phyloP scores from a whole-genome alignment of 1,140 invertebrate species.

The Panulirus ornatus region DNA sequence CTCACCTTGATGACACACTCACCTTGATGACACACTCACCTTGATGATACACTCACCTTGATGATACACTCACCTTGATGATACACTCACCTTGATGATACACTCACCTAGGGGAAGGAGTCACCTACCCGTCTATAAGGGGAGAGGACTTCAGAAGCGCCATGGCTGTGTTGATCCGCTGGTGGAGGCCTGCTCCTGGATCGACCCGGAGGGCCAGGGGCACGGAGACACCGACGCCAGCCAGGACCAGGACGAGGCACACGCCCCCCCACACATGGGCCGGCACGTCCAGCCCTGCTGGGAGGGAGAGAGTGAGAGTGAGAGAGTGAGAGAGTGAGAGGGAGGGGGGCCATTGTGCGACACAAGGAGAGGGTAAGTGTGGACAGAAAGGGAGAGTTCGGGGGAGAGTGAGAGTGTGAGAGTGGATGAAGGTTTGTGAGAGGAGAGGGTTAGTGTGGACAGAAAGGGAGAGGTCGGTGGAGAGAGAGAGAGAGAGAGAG shows the following conservation, averaged over 20 bases:
- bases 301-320: not conserved
- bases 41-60: too few species aligned
- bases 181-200: slow-evolving; percentile 78
- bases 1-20: too few species aligned
- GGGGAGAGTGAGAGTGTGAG: not conserved
- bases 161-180: slow-evolving; percentile 81
- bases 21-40: too few species aligned
- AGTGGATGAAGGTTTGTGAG: not conserved
- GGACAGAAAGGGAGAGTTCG: too few species aligned
- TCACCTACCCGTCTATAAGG: slow-evolving; percentile 84
- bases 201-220: slow-evolving; percentile 80
- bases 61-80: too few species aligned
- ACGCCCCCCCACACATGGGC: slow-evolving; percentile 78
- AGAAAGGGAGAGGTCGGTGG: not conserved
- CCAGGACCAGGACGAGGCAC: slow-evolving; percentile 79
- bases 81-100: too few species aligned
- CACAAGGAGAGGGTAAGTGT: too few species aligned
- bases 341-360: too few species aligned
- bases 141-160: slow-evolving; percentile 82
- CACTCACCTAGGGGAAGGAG: too few species aligned
- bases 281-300: slow-evolving; percentile 24
- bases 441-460: not conserved
- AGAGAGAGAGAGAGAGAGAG: too few species aligned
- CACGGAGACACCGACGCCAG: slow-evolving; percentile 79
- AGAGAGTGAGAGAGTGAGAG: too few species aligned